Evolutionary conservation across 2,797 vertebrate species (phyloP), one percentile per base, ranked within the genome.

Genomic region (Catamblyrhynchus diadema): DNA sequence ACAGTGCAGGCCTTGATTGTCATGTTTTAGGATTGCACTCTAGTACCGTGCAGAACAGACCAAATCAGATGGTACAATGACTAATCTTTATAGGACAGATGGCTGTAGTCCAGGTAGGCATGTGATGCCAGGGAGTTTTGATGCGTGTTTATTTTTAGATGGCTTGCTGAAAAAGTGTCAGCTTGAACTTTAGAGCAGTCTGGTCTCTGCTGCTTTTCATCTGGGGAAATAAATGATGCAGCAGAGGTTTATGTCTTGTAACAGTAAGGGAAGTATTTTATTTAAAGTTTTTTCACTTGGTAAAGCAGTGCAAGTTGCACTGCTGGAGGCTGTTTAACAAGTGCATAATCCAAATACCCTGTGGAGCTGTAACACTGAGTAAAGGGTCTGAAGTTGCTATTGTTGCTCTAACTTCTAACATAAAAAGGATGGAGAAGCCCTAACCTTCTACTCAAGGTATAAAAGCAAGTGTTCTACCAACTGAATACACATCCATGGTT

Each of bases 61-160:
- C 42, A 81, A 77, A 80, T 84, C 51, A 57, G 86, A 81, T 4
- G n/a, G 54, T 78, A 83, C 75, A 69, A 47, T 91, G 62, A 50
- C 77, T 96, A 62, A 90, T 92, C 88, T 88, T 95, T 94, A 56
- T 90, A 64, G 62, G 70, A 73, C 70, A 60, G 24, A 79, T 95
- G 94, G 92, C 95, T 81, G 50, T 77, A n/a, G 81, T 92, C 93
- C 94, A 94, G 94, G 91, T 91, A 75, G 39, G 45, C 92, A 72
- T 89, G 66, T 89, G 94, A 83, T 91, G 62, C 72, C 42, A 45
- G 75, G 25, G 65, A 87, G 45, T 91, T 95, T 86, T 84, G 73
- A 88, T 89, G 74, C 3, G 3, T 85, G 72, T 81, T 92, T 91
- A 87, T 91, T 94, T 93, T 92, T 81, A 93, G 90, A 51, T 51